Base-by-base conservation (phyloP, 2,888 invertebrate genomes). In the Apodemia hepburni region DNA sequence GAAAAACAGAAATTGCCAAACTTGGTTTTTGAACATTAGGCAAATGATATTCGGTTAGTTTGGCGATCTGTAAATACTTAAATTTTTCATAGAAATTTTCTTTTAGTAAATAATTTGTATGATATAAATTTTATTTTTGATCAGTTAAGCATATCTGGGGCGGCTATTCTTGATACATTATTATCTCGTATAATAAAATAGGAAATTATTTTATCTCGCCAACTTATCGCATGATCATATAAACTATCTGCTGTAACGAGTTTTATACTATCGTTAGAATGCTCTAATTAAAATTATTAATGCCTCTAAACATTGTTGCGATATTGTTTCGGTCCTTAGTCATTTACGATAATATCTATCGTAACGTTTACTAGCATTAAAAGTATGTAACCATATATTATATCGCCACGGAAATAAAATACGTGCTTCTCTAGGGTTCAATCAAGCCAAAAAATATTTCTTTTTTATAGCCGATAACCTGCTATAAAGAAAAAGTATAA, bases 381-480 rank as follows among this genome's bases (percentile, higher is more conserved):
- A 49, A 51, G 69, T 68, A 73, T 72, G 70, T 70, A 66, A 66
- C 68, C 68, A 38, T 38, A 38, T 38, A 65, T 67, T 69, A 67
- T 65, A 69, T 67, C 70, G 75, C 38, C 38, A 33, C 33, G 33
- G 33, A 78, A 79, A 82, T 79, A 81, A 79, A 82, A 80, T 75
- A 77, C 71, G 74, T 73, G 76, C 73, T 76, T 71, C 75, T 74
- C 72, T 73, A 77, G 74, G 79, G 81, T 80, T 84, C 87, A 87
- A 88, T 87, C 87, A 85, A 80, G 83, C 82, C 82, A 79, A 80
- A 81, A 77, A 82, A 33, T 81, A 83, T 86, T 84, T 81, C 81
- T 77, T 84, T 85, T 85, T 87, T 87, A 87, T 84, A 78, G 81
- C 77, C 84, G 81, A 85, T 87, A 80, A 82, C 79, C 78, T 81